These are phyloP conservation scores for Trachurus trachurus DNA, from an alignment of 2,797 vertebrate species.

Conservation along the genomic window DNA sequence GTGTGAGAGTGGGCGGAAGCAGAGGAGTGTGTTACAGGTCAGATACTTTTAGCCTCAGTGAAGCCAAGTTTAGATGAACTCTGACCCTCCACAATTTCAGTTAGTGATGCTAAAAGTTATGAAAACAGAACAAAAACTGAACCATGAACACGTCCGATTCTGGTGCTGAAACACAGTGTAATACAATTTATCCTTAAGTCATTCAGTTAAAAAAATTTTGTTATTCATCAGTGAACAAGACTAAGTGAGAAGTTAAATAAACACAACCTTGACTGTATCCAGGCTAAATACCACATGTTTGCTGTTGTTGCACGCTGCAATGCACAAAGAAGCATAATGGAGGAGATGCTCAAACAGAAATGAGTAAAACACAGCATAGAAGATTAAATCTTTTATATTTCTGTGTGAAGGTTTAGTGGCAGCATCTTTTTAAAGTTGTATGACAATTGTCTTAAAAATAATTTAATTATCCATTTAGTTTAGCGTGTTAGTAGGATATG, in stretches of 20 bases:
- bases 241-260: too few relatives aligned
- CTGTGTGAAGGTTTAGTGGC: background rate
- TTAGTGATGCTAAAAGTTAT: background rate
- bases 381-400: background rate
- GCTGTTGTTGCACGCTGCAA: too few relatives aligned
- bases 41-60: background rate
- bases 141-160: background rate
- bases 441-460: background rate
- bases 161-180: background rate
- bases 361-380: background rate
- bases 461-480: too few relatives aligned
- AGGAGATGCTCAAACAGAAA: background rate
- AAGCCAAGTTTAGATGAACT: slow-evolving; percentile 11
- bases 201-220: too few relatives aligned
- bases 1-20: background rate
- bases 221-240: too few relatives aligned
- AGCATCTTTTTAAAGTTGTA: background rate
- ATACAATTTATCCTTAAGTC: background rate
- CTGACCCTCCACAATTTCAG: background rate
- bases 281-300: too few relatives aligned
- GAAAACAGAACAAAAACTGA: background rate
- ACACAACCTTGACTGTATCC: too few relatives aligned
- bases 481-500: too few relatives aligned
- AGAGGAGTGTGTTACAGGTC: slow-evolving; percentile 3
- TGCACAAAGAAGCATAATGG: too few relatives aligned